Conservation (phyloP, 2,113 vertebrate species). For the Tragelaphus imberbis region DNA sequence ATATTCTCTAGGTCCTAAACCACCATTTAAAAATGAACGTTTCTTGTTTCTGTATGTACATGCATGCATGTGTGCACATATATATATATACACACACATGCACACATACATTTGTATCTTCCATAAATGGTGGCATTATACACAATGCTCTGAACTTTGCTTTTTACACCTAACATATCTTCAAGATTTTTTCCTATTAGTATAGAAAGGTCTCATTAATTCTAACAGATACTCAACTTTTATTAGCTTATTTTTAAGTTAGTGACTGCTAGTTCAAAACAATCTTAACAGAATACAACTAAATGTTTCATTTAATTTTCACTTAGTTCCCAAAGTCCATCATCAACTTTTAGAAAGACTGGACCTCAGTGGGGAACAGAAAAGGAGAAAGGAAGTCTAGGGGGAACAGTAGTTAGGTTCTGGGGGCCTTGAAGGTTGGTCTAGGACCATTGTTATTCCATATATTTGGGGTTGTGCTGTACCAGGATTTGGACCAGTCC, state of each 20-base stretch:
- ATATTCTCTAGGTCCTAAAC: background rate
- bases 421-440: background rate
- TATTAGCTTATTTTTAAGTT: background rate
- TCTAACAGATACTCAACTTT: background rate
- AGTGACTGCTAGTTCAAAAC: background rate
- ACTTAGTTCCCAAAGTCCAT: background rate
- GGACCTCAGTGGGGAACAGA: background rate
- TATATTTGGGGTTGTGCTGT: background rate
- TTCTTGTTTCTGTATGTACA: background rate
- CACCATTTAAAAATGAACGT: background rate
- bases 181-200: background rate
- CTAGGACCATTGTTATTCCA: background rate
- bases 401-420: background rate
- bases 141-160: background rate
- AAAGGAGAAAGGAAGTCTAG: background rate
- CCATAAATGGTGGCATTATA: background rate
- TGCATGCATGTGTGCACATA: fast-evolving
- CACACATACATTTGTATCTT: background rate
- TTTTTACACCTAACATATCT: background rate
- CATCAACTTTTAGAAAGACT: background rate
- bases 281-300: background rate
- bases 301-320: background rate
- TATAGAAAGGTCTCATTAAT: background rate
- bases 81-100: background rate
- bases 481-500: background rate